phyloP scores from a whole-genome alignment of 2,113 vertebrate species.

The Callocephalon fimbriatum region DNA sequence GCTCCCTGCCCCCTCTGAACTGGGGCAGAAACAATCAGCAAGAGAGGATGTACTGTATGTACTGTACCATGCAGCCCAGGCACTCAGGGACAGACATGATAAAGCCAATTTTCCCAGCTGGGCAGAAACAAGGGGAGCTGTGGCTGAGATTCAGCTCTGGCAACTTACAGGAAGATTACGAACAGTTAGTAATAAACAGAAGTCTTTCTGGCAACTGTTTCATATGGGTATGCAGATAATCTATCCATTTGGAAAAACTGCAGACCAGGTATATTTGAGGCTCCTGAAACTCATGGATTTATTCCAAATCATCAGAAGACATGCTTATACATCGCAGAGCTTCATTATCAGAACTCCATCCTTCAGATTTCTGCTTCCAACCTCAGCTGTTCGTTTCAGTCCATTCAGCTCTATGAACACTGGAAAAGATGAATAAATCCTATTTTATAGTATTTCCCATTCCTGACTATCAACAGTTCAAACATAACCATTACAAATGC shows the following conservation, averaged over 20 bases:
- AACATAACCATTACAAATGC: not conserved
- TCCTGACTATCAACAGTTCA: not conserved
- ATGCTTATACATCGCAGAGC: constrained; percentile 29
- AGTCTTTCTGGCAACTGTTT: not conserved
- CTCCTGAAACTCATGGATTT: constrained; percentile 28
- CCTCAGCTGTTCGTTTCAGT: constrained; percentile 51
- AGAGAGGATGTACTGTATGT: not conserved
- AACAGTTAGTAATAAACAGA: not conserved
- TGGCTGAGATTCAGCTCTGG: not conserved
- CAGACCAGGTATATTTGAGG: constrained; percentile 9
- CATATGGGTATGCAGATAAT: constrained; percentile 27
- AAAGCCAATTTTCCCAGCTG: constrained; percentile 12
- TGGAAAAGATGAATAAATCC: constrained; percentile 61
- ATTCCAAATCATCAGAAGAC: constrained; percentile 46
- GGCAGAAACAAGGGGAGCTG: not conserved
- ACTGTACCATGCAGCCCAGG: not conserved
- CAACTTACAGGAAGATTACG: not conserved
- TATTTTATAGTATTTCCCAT: not conserved
- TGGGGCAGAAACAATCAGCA: not conserved
- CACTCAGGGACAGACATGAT: not conserved
- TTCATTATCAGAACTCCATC: constrained; percentile 55
- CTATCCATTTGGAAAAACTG: not conserved
- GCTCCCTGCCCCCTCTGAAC: not conserved
- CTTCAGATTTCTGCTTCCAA: constrained; percentile 27
- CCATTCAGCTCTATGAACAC: constrained; percentile 32